Evolutionary conservation across 92 coral and sea anemone species (phyloP), one percentile per base, ranked within the genome.

Genomic region (Porites evermanni): DNA sequence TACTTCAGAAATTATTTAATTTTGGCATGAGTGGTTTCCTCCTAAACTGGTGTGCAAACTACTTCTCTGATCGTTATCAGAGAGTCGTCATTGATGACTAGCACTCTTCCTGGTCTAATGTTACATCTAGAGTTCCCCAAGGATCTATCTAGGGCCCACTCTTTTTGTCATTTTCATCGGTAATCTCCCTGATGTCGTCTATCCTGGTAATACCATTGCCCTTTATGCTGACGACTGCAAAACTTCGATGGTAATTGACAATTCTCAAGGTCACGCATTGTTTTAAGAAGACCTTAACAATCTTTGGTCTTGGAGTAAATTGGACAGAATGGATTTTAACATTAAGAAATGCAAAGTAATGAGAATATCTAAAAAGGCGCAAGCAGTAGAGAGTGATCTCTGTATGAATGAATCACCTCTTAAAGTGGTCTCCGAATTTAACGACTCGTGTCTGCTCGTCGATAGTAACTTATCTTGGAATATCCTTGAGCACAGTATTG

Each of bases 381-480:
- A 64, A 59, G 51, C 54, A 63, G 83, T 38, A 11, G 71, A 84
- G 38, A 56, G 19, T 74, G 75, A 73, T 20, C 56, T 84, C 32
- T 19, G 51, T 60, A 17, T 75, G 18, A 77, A 75, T 81, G 69
- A 77, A 72, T 51, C 67, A 73, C 70, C 56, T 70, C 89, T 85
- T 61, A 68, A 85, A 47, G 77, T 75, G 70, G 75, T 66, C 32
- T 51, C 77, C 64, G 74, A 84, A 64, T 84, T 77, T 72, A 66
- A 74, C 58, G 89, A 85, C 79, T 67, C 67, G 78, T 71, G 89
- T 14, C 70, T 85, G 56, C 65, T 82, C 20, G 73, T 74, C 23
- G 21, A 53, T 44, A 12, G 21, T 51, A 21, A 79, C 5, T 2
- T 84, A 66, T 84, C 88, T 53, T 84, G 81, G 88, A 84, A 74